Evolutionary conservation across 2,888 invertebrate species (phyloP).

Genomic region (Apomyelois bistriatella): DNA sequence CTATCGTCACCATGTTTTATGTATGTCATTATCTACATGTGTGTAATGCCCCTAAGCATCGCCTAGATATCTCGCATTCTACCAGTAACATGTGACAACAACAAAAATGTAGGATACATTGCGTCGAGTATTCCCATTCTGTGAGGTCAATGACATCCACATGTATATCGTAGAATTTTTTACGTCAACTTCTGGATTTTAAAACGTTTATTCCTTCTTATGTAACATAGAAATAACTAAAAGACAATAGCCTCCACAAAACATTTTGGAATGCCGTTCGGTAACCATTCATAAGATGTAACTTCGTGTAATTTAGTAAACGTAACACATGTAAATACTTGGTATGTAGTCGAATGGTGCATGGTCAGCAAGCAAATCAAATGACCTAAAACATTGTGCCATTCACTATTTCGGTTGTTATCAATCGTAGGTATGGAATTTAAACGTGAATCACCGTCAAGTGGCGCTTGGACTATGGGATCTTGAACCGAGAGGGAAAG

Average conservation of each 20-base stretch:
- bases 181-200: constrained; percentile 1
- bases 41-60: constrained; percentile 7
- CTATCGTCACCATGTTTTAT: constrained; percentile 7
- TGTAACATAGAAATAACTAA: neutral
- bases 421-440: constrained; percentile 76
- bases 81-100: constrained; percentile 22
- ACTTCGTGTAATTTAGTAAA: constrained; percentile 32
- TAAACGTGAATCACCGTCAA: constrained; percentile 75
- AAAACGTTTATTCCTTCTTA: neutral
- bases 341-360: constrained; percentile 34
- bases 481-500: constrained; percentile 62
- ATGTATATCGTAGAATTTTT: constrained; percentile 20
- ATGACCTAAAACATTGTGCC: constrained; percentile 64
- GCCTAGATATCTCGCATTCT: constrained; percentile 13
- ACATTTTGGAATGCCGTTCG: neutral
- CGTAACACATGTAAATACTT: constrained; percentile 39
- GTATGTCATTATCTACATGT: constrained; percentile 11
- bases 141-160: constrained; percentile 24
- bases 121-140: constrained; percentile 26
- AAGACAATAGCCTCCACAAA: neutral
- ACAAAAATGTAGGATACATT: constrained; percentile 28
- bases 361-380: constrained; percentile 56
- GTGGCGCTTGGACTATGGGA: constrained; percentile 71
- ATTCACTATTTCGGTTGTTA: constrained; percentile 73
- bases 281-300: constrained; percentile 20